These are phyloP conservation scores for Hydriomena furcata DNA, from an alignment of 2,888 invertebrate species.

Conservation along the genomic window DNA sequence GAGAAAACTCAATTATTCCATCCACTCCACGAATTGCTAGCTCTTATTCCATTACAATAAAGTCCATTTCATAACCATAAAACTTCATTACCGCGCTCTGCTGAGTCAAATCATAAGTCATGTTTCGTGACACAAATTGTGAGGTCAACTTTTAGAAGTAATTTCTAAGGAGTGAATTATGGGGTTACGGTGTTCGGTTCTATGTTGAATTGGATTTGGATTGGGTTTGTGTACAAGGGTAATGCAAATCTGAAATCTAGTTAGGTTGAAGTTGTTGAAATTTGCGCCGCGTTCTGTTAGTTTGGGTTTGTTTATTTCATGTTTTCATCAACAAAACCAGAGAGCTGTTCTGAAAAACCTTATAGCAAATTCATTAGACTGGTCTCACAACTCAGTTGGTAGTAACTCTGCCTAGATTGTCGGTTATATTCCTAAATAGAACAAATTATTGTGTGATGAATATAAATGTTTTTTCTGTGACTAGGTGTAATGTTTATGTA, in stretches of 20 bases:
- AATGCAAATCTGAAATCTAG: slow-evolving; percentile 25
- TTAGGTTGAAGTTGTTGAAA: not conserved
- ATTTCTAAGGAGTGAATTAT: slow-evolving; percentile 50
- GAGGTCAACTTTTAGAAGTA: slow-evolving; percentile 45
- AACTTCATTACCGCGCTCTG: slow-evolving; percentile 42
- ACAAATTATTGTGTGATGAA: no score
- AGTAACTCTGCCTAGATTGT: no score
- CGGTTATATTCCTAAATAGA: no score
- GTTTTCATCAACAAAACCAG: not conserved
- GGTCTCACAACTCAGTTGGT: no score
- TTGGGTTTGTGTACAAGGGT: slow-evolving; percentile 22
- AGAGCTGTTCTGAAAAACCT: no score
- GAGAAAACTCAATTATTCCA: slow-evolving; percentile 43
- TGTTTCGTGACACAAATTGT: slow-evolving; percentile 49
- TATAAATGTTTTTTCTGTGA: no score
- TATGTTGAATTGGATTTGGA: slow-evolving; percentile 38
- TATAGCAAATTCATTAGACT: no score
- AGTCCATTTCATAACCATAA: slow-evolving; percentile 44
- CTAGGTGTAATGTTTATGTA: no score
- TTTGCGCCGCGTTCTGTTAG: not conserved
- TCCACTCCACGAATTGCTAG: slow-evolving; percentile 34
- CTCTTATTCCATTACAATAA: slow-evolving; percentile 42
- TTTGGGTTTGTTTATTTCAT: not conserved
- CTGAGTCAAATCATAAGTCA: slow-evolving; percentile 43
- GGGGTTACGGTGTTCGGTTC: slow-evolving; percentile 33